Conservation (phyloP, 2,797 vertebrate genomes). For the Danio kyathit region DNA sequence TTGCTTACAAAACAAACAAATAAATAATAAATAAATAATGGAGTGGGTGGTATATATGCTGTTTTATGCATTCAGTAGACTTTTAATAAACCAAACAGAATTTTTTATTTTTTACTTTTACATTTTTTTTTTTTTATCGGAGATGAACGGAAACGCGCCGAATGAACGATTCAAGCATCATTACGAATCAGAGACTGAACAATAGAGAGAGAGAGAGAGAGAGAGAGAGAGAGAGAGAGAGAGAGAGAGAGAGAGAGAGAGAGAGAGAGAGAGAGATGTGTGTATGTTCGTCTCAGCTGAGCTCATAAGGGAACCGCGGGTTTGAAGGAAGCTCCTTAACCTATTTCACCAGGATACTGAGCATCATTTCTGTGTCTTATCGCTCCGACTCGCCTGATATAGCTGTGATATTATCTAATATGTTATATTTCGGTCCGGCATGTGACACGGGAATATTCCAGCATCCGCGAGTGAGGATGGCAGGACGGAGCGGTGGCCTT, state of each 20-base stretch:
- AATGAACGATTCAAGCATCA: conserved; percentile 38
- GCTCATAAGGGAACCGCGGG: conserved; percentile 21
- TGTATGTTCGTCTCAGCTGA: conserved; percentile 41
- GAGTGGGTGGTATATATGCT: too few species aligned
- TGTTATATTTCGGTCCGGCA: conserved; percentile 1
- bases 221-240: conserved; percentile 45
- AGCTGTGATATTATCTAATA: background rate
- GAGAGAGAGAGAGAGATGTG: background rate
- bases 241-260: conserved; percentile 38
- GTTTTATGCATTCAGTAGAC: too few species aligned
- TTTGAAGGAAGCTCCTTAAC: conserved; percentile 31
- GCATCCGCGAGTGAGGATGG: conserved; percentile 41
- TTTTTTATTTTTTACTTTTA: background rate
- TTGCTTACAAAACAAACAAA: too few species aligned
- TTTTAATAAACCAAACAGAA: too few species aligned
- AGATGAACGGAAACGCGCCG: conserved; percentile 32
- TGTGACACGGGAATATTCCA: conserved; percentile 33
- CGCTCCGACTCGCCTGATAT: background rate
- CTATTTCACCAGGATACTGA: background rate
- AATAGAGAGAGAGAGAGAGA: conserved; percentile 28
- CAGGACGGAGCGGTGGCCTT: conserved; percentile 52
- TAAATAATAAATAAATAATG: too few species aligned
- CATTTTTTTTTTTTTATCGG: background rate
- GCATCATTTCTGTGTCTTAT: background rate
- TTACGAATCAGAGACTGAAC: conserved; percentile 44